Evolutionary conservation across 2,113 vertebrate species (phyloP).

Genomic region (Formicarius rufipectus): DNA sequence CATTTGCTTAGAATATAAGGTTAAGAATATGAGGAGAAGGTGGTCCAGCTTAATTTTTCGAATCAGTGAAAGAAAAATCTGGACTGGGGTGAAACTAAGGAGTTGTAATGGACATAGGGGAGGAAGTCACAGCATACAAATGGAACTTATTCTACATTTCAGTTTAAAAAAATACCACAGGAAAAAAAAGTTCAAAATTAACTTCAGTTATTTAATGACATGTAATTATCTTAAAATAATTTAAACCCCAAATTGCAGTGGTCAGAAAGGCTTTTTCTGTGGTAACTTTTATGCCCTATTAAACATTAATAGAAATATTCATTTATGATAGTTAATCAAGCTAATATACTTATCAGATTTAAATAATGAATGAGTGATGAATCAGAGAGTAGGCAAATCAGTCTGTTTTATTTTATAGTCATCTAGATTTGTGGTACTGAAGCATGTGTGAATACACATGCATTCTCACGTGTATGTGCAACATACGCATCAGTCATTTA

Average conservation of each 20-base stretch:
- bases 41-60: background rate
- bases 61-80: background rate
- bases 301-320: background rate
- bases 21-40: background rate
- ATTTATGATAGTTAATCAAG: background rate
- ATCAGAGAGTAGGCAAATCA: background rate
- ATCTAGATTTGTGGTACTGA: background rate
- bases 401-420: background rate
- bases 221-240: background rate
- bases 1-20: background rate
- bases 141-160: background rate
- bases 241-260: background rate
- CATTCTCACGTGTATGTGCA: background rate
- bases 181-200: background rate
- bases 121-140: background rate
- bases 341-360: background rate
- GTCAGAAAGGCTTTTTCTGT: background rate
- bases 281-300: background rate
- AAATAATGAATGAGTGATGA: background rate
- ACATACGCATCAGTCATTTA: background rate
- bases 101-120: background rate
- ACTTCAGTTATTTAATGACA: background rate
- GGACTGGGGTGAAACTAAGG: background rate
- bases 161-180: background rate
- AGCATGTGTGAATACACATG: accelerated